Percentiles rank a stretch among this genome's conserved stretches.
phyloP scores from a whole-genome alignment of 64 coral and sea anemone species.

The Actinia equina region DNA sequence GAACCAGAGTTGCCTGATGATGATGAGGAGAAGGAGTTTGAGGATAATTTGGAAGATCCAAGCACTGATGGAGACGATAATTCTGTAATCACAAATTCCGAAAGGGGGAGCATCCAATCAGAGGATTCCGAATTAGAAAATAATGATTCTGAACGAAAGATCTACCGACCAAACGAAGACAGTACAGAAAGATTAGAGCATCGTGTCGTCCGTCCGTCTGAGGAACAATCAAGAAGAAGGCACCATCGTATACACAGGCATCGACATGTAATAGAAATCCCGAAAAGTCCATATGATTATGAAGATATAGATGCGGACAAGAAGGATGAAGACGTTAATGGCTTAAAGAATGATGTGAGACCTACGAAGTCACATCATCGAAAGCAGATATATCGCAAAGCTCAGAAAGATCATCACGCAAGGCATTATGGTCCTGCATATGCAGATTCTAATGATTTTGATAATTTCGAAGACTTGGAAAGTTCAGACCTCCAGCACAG shows the following conservation, averaged over 20 bases:
- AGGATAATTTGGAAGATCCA: neutral
- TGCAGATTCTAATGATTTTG: neutral
- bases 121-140: neutral
- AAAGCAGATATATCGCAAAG: neutral
- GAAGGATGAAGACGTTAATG: neutral
- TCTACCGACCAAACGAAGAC: slow-evolving; percentile 10
- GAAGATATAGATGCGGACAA: neutral
- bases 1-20: neutral
- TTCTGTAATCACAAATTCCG: neutral
- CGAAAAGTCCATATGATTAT: slow-evolving; percentile 6
- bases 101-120: neutral
- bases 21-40: neutral
- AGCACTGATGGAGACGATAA: neutral
- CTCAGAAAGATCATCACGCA: neutral
- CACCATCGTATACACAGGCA: neutral
- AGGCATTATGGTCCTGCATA: neutral
- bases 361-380: neutral
- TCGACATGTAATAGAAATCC: neutral
- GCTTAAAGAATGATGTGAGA: too few relatives aligned
- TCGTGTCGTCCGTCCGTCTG: neutral
- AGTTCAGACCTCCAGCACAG: neutral
- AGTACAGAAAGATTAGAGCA: slow-evolving; percentile 13
- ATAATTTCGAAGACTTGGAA: neutral
- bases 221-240: neutral
- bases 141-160: neutral